Evolutionary conservation across 2,888 invertebrate species (phyloP).

Genomic region (Phanerotoma sp.): DNA sequence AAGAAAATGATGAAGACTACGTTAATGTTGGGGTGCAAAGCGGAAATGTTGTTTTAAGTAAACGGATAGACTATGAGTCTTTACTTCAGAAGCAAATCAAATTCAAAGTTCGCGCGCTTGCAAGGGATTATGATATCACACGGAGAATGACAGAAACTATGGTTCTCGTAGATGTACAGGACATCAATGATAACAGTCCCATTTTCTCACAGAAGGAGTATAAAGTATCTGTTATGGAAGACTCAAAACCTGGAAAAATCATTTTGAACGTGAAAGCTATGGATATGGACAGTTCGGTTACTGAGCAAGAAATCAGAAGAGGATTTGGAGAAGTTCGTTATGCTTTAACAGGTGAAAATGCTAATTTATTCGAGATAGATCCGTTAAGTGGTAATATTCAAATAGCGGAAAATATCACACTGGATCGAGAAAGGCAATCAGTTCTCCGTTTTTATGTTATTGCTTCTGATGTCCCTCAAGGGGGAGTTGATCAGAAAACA

Average conservation of each 20-base stretch:
- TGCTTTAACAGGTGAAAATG: slow-evolving; percentile 71
- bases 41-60: slow-evolving; percentile 74
- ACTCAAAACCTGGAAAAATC: slow-evolving; percentile 67
- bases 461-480: slow-evolving; percentile 74
- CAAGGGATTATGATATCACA: slow-evolving; percentile 54
- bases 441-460: slow-evolving; percentile 70
- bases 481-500: slow-evolving; percentile 69
- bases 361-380: slow-evolving; percentile 72
- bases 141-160: slow-evolving; percentile 67
- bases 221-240: slow-evolving; percentile 71
- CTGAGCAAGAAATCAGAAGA: slow-evolving; percentile 58
- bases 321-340: slow-evolving; percentile 74
- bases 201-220: slow-evolving; percentile 70
- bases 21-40: slow-evolving; percentile 63
- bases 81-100: slow-evolving; percentile 61
- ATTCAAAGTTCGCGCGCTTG: slow-evolving; percentile 59
- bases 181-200: slow-evolving; percentile 79
- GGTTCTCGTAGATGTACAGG: slow-evolving; percentile 70
- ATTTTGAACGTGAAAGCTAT: slow-evolving; percentile 70
- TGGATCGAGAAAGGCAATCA: slow-evolving; percentile 75
- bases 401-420: slow-evolving; percentile 66
- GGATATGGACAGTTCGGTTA: slow-evolving; percentile 69
- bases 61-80: slow-evolving; percentile 76
- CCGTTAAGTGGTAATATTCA: slow-evolving; percentile 68
- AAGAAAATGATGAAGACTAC: slow-evolving; percentile 48